Evolutionary conservation across 2,113 vertebrate genomes (phyloP), one percentile per base, ranked within the genome.

Genomic region (Saimiri boliviensis): DNA sequence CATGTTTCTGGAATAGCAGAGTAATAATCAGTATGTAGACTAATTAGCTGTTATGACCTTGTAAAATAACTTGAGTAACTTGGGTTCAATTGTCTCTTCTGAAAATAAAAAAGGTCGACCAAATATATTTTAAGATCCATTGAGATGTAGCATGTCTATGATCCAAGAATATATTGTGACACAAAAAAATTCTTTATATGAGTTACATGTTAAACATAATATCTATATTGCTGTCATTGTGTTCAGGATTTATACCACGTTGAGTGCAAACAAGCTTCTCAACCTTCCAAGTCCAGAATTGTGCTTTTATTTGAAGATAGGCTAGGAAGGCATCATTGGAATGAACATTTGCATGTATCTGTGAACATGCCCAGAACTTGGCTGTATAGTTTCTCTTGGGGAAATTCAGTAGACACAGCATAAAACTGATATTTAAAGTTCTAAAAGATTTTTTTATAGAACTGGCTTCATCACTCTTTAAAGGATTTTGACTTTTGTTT

Each of bases 391-490:
- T 90, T 97, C 68, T 71, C 97, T 89, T 82, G 70, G 73, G 91
- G 23, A 70, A 92, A 63, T 82, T 93, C 45, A 95, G 37, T 80
- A 97, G 90, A 95, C 77, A 95, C 58, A 88, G 87, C 68, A 97
- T 93, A 96, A 97, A 97, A 91, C 52, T 93, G 68, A 98, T 91
- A 92, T 97, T 98, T 91, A 92, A 88, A 91, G 60, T 97, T 96
- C 93, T 91, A 91, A 97, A 97, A 94, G 35, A 81, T 47, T 86
- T 47, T 86, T 95, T 94, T 84, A 89, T 56, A 97, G 92, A 96
- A 93, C 76, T 91, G 82, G 68, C 60, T 97, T 87, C 86, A 96
- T 21, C 95, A 60, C 5, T 93, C 76, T 97, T 93, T 83, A 82
- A 97, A 97, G 82, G 1, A 49, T 86, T 95, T 95, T 86, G 88